These are phyloP conservation scores for Dicrurus megarhynchus DNA, from an alignment of 2,113 vertebrate genomes.

Conservation along the genomic window DNA sequence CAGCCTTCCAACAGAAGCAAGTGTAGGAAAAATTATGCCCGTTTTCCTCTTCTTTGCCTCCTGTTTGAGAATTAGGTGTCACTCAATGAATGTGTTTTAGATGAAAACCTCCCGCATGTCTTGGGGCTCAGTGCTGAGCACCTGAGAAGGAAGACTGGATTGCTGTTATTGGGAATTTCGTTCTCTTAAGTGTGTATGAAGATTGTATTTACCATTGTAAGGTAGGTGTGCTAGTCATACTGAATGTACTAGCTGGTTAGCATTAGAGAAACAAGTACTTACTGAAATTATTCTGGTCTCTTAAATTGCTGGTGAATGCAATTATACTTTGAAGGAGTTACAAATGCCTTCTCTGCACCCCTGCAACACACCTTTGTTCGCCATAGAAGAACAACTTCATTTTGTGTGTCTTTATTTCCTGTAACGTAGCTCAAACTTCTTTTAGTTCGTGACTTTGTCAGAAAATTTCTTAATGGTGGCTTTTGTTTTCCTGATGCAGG, in stretches of 20 bases:
- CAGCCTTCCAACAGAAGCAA: not conserved
- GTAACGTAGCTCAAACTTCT: not conserved
- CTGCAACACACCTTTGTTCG: not conserved
- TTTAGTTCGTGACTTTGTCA: not conserved
- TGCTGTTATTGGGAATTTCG: not conserved
- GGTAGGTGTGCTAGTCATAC: not conserved
- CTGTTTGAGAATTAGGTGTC: not conserved
- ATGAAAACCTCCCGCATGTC: not conserved
- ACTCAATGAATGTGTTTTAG: accelerated
- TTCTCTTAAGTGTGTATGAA: not conserved
- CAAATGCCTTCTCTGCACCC: not conserved
- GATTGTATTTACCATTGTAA: not conserved
- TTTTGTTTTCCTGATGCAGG: constrained; percentile 73
- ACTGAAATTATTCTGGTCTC: not conserved
- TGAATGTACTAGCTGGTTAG: not conserved
- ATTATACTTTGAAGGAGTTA: not conserved
- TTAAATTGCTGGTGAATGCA: not conserved
- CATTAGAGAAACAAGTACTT: not conserved
- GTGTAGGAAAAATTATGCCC: not conserved
- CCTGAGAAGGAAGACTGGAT: not conserved
- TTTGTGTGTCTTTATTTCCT: not conserved
- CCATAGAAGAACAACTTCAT: not conserved
- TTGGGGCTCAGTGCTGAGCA: not conserved
- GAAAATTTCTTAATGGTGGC: constrained; percentile 8
- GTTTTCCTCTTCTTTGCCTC: not conserved